Evolutionary conservation across 2,888 invertebrate species (phyloP).

Genomic region (Drosophila kokeensis): DNA sequence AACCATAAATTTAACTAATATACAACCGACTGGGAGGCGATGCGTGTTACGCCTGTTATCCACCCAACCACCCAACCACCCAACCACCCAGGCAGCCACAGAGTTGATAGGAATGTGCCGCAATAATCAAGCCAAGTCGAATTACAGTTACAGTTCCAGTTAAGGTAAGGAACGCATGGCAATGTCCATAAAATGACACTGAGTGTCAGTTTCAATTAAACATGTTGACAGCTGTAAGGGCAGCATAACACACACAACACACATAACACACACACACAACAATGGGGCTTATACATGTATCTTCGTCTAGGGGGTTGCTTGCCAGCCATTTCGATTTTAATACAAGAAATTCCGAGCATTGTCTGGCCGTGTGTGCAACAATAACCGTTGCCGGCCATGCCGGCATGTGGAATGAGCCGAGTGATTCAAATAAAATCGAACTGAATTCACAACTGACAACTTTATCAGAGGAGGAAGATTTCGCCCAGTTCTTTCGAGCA

Average conservation of each 20-base stretch:
- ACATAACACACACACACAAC: slow-evolving; percentile 4
- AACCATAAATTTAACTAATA: slow-evolving; percentile 75
- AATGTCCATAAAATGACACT: slow-evolving; percentile 81
- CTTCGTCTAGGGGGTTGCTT: slow-evolving; percentile 36
- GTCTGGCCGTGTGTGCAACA: slow-evolving; percentile 57
- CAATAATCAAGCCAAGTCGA: slow-evolving; percentile 75
- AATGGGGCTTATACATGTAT: slow-evolving; percentile 8
- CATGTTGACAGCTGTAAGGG: slow-evolving; percentile 81
- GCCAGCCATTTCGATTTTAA: slow-evolving; percentile 74
- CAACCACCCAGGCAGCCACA: slow-evolving; percentile 5
- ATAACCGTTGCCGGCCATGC: slow-evolving; percentile 15
- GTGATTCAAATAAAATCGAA: slow-evolving; percentile 5
- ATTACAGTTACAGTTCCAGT: slow-evolving; percentile 49
- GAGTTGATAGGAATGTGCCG: slow-evolving; percentile 50
- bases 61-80: slow-evolving; percentile 1
- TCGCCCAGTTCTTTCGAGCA: slow-evolving; percentile 27
- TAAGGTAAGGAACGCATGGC: slow-evolving; percentile 74
- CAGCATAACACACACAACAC: slow-evolving; percentile 20
- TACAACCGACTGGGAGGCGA: slow-evolving; percentile 40
- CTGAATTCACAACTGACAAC: slow-evolving; percentile 60
- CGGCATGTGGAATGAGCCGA: neutral
- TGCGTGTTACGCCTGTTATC: slow-evolving; percentile 11
- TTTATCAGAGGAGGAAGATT: slow-evolving; percentile 55
- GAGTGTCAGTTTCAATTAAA: slow-evolving; percentile 84
- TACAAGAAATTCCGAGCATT: slow-evolving; percentile 76